Base-by-base conservation (phyloP, 2,888 invertebrate genomes). In the Pristionchus exspectatus region DNA sequence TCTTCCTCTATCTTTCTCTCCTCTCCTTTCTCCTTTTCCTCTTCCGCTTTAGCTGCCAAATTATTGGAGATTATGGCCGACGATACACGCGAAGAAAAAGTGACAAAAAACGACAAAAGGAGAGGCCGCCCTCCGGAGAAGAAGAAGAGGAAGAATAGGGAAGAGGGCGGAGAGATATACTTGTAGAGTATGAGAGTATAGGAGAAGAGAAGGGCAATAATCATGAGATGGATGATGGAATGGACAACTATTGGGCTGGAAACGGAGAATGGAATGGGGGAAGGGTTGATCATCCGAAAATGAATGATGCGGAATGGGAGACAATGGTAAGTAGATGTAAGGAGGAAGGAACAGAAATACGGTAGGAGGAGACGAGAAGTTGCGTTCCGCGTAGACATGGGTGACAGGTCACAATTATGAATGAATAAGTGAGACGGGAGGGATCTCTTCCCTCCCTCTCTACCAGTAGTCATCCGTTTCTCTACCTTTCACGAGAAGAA, bases 201-300 rank as follows among this genome's bases (percentile, higher is more conserved):
- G 14, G 50, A 50, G 50, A 14, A 30, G 30, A 54, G 81, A 81
- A 81, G 81, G 81, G 81, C 81, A 81, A 81, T 81, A 81, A 81
- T 81, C 81, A 81, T 81, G 81, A 81, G 81, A 81, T 81, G 81
- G 81, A 81, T 81, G 38, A 38, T 38, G n/a, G 81, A 81, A 81
- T 81, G 81, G 81, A 81, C 81, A 81, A 81, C 81, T 81, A 81
- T 81, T 81, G 33, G 81, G 81, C 21, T 81, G 81, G 81, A 81
- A 81, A 81, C 16, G 81, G 50, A 14, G 74, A 74, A 74, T 14
- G 21, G 77, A 81, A 81, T 81, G 30, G 30, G n/a, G 81, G 14
- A 69, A 16, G 50, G 30, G 38, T 74, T 33, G 74, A 74, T 74
- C 74, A 74, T 74, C 74, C 74, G 38, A 38, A 44, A 50, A 50